phyloP scores from a whole-genome alignment of 2,113 vertebrate species.

The Rana temporaria region DNA sequence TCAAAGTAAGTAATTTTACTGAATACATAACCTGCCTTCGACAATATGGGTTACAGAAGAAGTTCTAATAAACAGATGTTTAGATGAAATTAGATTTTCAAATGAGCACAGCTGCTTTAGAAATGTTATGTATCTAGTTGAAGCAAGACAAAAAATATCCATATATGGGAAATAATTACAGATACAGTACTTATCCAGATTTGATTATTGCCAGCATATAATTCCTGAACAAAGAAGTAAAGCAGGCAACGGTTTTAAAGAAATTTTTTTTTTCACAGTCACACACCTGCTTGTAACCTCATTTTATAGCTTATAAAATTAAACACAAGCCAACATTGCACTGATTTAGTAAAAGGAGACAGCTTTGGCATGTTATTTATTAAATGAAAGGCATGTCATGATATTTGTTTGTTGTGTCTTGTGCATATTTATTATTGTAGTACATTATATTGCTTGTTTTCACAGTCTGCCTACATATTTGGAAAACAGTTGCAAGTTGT shows the following conservation, averaged over 20 bases:
- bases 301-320: conserved; percentile 30
- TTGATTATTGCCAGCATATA: conserved; percentile 50
- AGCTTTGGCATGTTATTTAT: background rate
- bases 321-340: background rate
- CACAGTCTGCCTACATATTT: too few relatives aligned
- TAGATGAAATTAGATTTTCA: conserved; percentile 51
- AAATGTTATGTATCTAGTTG: conserved; percentile 48
- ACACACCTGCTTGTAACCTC: conserved; percentile 45
- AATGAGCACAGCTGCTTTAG: conserved; percentile 55
- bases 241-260: conserved; percentile 38
- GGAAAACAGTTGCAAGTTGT: too few relatives aligned
- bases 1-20: conserved; percentile 42
- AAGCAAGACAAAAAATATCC: conserved; percentile 46
- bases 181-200: conserved; percentile 49
- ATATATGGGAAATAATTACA: conserved; percentile 48
- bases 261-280: conserved; percentile 30
- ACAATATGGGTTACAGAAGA: conserved; percentile 10
- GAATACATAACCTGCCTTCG: conserved; percentile 48
- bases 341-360: background rate
- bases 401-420: too few relatives aligned
- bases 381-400: too few relatives aligned
- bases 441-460: too few relatives aligned
- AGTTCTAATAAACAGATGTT: conserved; percentile 55
- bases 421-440: too few relatives aligned
- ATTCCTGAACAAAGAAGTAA: conserved; percentile 38